Evolutionary conservation across 2,113 vertebrate genomes (phyloP), one percentile per base, ranked within the genome.

Genomic region (Mirounga angustirostris): DNA sequence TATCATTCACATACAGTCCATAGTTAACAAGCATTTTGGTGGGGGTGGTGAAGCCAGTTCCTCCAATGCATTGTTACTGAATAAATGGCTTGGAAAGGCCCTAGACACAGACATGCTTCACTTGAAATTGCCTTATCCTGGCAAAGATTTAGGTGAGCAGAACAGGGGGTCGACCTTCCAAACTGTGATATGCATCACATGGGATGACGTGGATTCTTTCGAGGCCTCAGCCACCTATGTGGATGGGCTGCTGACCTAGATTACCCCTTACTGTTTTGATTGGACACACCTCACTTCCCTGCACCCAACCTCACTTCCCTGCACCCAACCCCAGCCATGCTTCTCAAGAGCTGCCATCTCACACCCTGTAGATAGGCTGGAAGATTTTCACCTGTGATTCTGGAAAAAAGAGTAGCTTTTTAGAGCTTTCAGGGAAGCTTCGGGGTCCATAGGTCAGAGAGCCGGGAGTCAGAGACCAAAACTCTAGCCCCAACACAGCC

Each of bases 1-100:
- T 76, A 79, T 84, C 63, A 67, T 96, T 94, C 40, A 86, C 89
- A 52, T 50, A 18, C 3, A 82, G 67, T 36, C 67, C 28, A 91
- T 33, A 92, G 69, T 96, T 97, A 96, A 97, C 78, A 97, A 95
- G 69, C 74, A 26, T 94, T 98, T 67, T 93, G 76, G 90, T 92
- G 19, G 24, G 46, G 40, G 10, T 73, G 56, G 10, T 40, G 9
- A 95, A 80, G 26, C 81, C 97, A 96, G 71, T 83, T 97, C 82
- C 91, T 97, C 96, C 67, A 89, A 71, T 65, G 69, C 18, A 84
- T 65, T 97, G 88, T 96, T 96, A 11, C 88, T 94, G 82, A 96
- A 89, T 56, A 74, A 95, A 95, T 61, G 52, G n/a, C 95, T 97
- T 97, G 97, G 87, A 97, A 98, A 98, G 91, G 90, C 95, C 80